Evolutionary conservation across 2,113 vertebrate genomes (phyloP).

Genomic region (Astur gentilis): DNA sequence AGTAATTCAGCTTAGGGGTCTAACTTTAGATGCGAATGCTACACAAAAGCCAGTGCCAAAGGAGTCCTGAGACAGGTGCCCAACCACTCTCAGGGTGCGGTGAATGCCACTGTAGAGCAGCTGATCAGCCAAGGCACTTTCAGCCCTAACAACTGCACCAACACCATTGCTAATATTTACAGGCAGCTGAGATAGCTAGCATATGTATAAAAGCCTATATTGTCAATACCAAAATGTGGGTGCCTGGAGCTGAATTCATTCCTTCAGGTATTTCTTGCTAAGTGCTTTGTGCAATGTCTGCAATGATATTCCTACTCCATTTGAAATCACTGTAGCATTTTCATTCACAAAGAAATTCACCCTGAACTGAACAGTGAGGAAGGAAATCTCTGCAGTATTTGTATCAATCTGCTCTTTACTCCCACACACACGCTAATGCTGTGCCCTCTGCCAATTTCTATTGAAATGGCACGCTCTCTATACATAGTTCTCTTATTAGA

Average conservation of each 20-base stretch:
- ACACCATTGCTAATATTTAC: background rate
- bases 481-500: background rate
- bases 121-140: background rate
- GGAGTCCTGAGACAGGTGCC: background rate
- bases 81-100: background rate
- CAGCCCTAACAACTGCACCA: background rate
- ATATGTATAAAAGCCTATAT: rapidly evolving
- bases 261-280: background rate
- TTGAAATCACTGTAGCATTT: background rate
- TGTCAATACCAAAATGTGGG: background rate
- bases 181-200: background rate
- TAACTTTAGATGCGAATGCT: background rate
- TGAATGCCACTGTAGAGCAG: background rate
- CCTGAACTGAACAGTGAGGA: background rate
- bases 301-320: background rate
- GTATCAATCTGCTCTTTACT: background rate
- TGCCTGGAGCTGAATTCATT: background rate
- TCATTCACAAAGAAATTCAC: background rate
- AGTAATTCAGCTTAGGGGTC: background rate
- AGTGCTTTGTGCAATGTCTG: background rate
- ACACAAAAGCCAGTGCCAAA: background rate
- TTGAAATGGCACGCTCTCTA: background rate
- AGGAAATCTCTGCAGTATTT: background rate
- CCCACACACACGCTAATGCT: background rate
- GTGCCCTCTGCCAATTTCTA: background rate